phyloP scores from a whole-genome alignment of 2,113 vertebrate species.

The Burhinus oedicnemus region DNA sequence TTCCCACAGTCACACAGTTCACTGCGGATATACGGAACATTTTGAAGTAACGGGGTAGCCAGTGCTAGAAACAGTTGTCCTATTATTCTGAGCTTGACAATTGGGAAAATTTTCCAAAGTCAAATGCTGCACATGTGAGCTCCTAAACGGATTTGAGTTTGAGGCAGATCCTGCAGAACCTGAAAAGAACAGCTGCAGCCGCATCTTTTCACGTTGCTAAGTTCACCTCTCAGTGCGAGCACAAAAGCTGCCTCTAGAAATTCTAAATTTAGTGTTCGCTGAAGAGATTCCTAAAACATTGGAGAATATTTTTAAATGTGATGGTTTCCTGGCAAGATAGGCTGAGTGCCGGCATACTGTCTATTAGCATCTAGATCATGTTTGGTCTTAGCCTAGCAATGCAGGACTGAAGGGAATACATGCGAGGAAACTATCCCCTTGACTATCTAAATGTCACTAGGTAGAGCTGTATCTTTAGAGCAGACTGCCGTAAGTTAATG shows the following conservation, averaged over 20 bases:
- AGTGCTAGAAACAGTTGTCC: neutral
- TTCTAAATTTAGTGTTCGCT: neutral
- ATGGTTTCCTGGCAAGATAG: neutral
- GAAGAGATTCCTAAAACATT: neutral
- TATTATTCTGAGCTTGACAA: neutral
- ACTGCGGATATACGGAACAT: neutral
- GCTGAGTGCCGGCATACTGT: fast-evolving
- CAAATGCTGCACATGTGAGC: neutral
- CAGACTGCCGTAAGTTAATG: too few relatives aligned
- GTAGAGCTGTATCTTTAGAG: neutral
- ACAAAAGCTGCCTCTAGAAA: neutral
- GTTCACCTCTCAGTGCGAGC: neutral
- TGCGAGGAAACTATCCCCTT: neutral
- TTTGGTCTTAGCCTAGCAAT: neutral
- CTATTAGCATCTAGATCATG: neutral
- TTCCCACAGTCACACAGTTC: neutral
- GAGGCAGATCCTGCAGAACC: neutral
- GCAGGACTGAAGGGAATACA: neutral
- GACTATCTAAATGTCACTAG: fast-evolving
- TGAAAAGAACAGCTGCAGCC: neutral
- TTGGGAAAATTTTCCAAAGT: neutral
- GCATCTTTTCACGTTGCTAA: neutral
- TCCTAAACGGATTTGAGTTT: neutral
- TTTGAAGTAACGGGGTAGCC: neutral
- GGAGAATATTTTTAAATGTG: neutral